Conservation (phyloP, 2,888 invertebrate species). For the Tridacna gigas region DNA sequence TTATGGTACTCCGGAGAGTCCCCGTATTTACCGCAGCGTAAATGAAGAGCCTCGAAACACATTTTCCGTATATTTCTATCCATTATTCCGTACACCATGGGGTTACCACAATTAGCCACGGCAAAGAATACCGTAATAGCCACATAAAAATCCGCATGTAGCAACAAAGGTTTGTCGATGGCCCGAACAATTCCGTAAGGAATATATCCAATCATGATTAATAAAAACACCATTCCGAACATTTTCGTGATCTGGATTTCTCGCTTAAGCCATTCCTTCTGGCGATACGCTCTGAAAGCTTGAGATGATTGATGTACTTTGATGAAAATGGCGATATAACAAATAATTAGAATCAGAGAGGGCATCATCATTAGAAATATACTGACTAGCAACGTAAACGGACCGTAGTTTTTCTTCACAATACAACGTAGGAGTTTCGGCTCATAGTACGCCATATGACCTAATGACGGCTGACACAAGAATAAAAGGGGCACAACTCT, state of each 20-base stretch:
- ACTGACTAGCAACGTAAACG: slow-evolving; percentile 80
- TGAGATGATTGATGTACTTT: slow-evolving; percentile 80
- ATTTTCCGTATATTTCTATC: slow-evolving; percentile 80
- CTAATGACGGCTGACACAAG: slow-evolving; percentile 80
- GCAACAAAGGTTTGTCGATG: slow-evolving; percentile 78
- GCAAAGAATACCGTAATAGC: slow-evolving; percentile 83
- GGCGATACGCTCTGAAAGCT: slow-evolving; percentile 76
- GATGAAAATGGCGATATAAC: slow-evolving; percentile 82
- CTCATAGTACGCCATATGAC: slow-evolving; percentile 80
- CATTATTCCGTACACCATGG: slow-evolving; percentile 84
- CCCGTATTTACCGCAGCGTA: slow-evolving; percentile 61
- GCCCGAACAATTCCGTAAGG: slow-evolving; percentile 83
- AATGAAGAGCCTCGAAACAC: slow-evolving; percentile 76
- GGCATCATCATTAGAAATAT: slow-evolving; percentile 82
- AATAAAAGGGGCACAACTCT: slow-evolving; percentile 81
- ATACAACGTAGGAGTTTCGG: slow-evolving; percentile 81
- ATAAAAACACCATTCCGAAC: slow-evolving; percentile 84
- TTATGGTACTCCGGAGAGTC: slow-evolving; percentile 62
- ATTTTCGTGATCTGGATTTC: slow-evolving; percentile 84
- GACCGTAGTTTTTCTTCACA: slow-evolving; percentile 78
- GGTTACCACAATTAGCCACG: slow-evolving; percentile 82
- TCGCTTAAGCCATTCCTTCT: slow-evolving; percentile 79
- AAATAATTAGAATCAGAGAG: slow-evolving; percentile 81
- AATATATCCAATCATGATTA: slow-evolving; percentile 82
- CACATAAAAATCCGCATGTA: slow-evolving; percentile 82